Evolutionary conservation across 2,797 vertebrate species (phyloP).

Genomic region (Sebastes alutus): DNA sequence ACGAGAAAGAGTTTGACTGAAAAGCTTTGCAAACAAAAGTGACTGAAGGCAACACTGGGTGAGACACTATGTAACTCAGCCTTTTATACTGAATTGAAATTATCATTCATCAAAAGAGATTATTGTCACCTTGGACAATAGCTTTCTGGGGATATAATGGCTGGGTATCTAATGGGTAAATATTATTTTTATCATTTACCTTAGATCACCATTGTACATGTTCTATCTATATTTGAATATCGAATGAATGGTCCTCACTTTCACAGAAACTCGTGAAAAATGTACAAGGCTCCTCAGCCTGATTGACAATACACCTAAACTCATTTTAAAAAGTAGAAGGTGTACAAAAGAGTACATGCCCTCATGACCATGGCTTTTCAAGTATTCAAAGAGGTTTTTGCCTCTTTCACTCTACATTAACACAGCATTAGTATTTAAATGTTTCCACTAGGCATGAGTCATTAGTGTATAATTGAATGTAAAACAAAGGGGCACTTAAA

Average conservation of each 20-base stretch:
- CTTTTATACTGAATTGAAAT: conserved; percentile 20
- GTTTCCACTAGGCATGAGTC: conserved; percentile 83
- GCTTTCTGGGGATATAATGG: not conserved
- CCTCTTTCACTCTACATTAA: conserved; percentile 79
- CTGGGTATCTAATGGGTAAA: not conserved
- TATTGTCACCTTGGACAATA: conserved; percentile 16
- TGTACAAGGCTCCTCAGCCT: not conserved
- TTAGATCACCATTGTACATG: not conserved
- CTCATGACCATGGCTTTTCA: conserved; percentile 2
- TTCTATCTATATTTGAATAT: not conserved
- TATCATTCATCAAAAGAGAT: conserved; percentile 28
- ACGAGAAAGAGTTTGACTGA: not conserved
- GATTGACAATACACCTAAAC: not conserved
- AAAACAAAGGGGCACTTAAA: conserved; percentile 86
- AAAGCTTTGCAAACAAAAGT: conserved; percentile 12
- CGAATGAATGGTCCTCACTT: not conserved
- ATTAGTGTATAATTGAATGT: conserved; percentile 87
- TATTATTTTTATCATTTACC: conserved; percentile 8
- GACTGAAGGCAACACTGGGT: not conserved
- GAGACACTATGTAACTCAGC: not conserved
- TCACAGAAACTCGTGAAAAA: not conserved
- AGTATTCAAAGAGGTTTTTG: conserved; percentile 4
- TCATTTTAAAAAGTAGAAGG: not conserved
- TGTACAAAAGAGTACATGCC: not conserved
- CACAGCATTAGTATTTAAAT: conserved; percentile 89